Conservation (phyloP, 2,888 invertebrate species). For the Emesis castigata region DNA sequence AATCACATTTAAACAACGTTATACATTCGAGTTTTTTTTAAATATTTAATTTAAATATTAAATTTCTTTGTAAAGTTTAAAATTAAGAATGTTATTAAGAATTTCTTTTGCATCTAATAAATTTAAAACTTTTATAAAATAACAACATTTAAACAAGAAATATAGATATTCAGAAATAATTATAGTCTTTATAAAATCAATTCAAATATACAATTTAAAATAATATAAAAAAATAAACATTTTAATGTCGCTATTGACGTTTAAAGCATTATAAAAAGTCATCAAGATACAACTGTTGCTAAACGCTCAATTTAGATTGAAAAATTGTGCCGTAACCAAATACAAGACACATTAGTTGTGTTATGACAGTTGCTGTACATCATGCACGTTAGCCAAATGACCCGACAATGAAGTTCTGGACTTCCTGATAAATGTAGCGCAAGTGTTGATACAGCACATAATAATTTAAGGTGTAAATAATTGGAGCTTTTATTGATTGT, state of each 20-base stretch:
- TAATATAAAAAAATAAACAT: not conserved
- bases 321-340: constrained; percentile 72
- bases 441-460: constrained; percentile 73
- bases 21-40: not conserved
- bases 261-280: constrained; percentile 63
- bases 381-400: constrained; percentile 79
- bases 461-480: constrained; percentile 68
- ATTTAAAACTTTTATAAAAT: no score
- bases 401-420: constrained; percentile 77
- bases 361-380: constrained; percentile 80
- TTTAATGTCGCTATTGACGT: constrained; percentile 9
- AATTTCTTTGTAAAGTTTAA: not conserved
- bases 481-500: constrained; percentile 28
- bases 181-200: not conserved
- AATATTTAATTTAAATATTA: not conserved
- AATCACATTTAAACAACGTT: constrained; percentile 24
- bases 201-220: not conserved
- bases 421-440: constrained; percentile 80
- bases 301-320: constrained; percentile 69
- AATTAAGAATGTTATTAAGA: no score
- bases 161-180: not conserved
- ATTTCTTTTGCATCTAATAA: no score
- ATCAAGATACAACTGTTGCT: constrained; percentile 63
- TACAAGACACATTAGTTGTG: constrained; percentile 76
- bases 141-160: not conserved